Percentiles rank a stretch among this genome's conserved stretches.
phyloP scores from a whole-genome alignment of 2,888 invertebrate genomes.

The Opisthograptis luteolata region DNA sequence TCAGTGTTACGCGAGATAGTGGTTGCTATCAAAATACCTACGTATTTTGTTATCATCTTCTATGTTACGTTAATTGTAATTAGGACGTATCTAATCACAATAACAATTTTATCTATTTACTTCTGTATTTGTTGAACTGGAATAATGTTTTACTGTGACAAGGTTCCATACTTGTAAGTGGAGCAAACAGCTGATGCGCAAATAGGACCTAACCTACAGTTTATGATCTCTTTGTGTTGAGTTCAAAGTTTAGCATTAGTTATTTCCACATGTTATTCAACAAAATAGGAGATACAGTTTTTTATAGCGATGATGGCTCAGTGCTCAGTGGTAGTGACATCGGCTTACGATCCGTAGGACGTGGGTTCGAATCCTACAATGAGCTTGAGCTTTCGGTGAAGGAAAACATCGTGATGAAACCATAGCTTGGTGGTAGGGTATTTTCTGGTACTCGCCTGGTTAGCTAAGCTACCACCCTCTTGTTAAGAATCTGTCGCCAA shows the following conservation, averaged over 20 bases:
- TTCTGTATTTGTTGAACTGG: background rate
- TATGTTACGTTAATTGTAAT: background rate
- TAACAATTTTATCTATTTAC: background rate
- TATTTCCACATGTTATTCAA: conserved; percentile 17
- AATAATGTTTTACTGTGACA: background rate
- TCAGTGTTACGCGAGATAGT: conserved; percentile 13
- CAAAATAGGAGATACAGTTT: conserved; percentile 6
- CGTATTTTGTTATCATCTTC: conserved; percentile 22
- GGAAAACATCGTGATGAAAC: too few species aligned
- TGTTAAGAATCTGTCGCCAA: too few species aligned
- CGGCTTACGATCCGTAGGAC: too few species aligned
- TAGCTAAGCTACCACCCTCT: too few species aligned
- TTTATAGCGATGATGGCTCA: background rate
- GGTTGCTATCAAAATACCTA: conserved; percentile 11
- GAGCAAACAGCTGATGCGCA: background rate
- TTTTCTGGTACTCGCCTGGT: too few species aligned
- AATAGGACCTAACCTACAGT: conserved; percentile 9
- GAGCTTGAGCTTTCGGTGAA: too few species aligned
- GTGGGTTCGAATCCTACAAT: too few species aligned
- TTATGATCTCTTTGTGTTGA: conserved; percentile 23
- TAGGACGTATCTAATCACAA: conserved; percentile 4
- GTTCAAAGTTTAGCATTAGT: conserved; percentile 19
- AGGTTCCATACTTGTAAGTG: conserved; percentile 1
- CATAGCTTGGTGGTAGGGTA: too few species aligned
- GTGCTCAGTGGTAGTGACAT: too few species aligned